Conservation (phyloP, 2,113 vertebrate genomes). For the Ammodytes marinus region DNA sequence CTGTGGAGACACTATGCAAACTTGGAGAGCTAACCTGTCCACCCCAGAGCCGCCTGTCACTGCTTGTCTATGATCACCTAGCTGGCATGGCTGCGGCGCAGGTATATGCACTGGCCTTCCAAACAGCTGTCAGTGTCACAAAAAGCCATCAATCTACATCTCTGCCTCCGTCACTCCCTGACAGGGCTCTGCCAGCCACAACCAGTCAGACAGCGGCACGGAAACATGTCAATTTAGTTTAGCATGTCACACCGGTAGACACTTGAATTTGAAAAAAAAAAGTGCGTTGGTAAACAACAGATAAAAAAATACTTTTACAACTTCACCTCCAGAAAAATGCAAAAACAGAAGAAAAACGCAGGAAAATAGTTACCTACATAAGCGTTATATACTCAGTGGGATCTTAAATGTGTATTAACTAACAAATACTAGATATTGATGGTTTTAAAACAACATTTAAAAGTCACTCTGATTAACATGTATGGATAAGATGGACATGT, state of each 20-base stretch:
- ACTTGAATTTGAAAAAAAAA: slow-evolving; percentile 37
- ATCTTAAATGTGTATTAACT: not conserved
- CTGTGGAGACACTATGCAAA: slow-evolving; percentile 69
- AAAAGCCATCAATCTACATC: slow-evolving; percentile 76
- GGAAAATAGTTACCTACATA: not conserved
- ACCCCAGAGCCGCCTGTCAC: slow-evolving; percentile 64
- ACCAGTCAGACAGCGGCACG: slow-evolving; percentile 59
- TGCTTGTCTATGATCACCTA: slow-evolving; percentile 66
- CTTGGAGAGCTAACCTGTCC: slow-evolving; percentile 68
- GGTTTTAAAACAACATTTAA: not conserved
- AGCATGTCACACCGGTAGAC: slow-evolving; percentile 52
- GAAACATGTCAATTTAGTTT: slow-evolving; percentile 66
- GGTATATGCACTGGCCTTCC: slow-evolving; percentile 70
- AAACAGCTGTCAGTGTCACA: slow-evolving; percentile 75
- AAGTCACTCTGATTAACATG: not conserved
- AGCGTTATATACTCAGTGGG: not conserved
- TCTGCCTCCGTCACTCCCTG: slow-evolving; percentile 65
- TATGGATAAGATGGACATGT: not conserved
- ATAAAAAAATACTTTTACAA: not conserved
- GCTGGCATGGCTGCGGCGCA: slow-evolving; percentile 59
- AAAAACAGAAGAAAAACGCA: not conserved
- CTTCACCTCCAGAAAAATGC: not conserved
- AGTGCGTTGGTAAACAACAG: slow-evolving; percentile 29
- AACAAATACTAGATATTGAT: not conserved
- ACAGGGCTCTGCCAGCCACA: slow-evolving; percentile 61